These are phyloP conservation scores for Metellina segmentata DNA, from an alignment of 2,888 invertebrate genomes.

Conservation along the genomic window DNA sequence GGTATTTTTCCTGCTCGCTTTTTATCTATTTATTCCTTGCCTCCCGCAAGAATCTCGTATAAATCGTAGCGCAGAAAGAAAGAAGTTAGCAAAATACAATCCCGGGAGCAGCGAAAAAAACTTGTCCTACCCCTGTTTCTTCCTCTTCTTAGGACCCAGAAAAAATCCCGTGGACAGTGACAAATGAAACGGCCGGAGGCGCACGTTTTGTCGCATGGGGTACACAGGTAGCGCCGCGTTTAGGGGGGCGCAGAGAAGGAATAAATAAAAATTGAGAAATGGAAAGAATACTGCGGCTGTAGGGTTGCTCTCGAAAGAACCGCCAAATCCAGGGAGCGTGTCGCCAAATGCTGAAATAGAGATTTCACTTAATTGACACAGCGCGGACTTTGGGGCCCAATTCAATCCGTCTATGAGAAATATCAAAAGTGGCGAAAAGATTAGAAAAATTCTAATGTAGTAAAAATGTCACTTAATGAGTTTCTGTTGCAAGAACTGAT, in stretches of 20 bases:
- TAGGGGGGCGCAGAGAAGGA: slow-evolving; percentile 43
- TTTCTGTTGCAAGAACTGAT: no score
- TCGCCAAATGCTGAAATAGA: slow-evolving; percentile 8
- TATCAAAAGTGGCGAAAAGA: no score
- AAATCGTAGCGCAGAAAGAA: slow-evolving; percentile 51
- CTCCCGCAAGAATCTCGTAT: slow-evolving; percentile 28
- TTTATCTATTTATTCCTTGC: slow-evolving; percentile 5
- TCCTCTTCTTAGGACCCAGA: background rate
- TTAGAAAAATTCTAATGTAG: no score
- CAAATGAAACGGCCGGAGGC: slow-evolving; percentile 60
- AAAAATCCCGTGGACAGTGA: slow-evolving; percentile 49
- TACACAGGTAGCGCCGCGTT: slow-evolving; percentile 49
- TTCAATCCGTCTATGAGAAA: no score
- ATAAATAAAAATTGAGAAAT: slow-evolving; percentile 60
- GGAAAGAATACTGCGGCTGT: slow-evolving; percentile 48
- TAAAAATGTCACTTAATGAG: no score
- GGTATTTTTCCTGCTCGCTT: slow-evolving; percentile 35
- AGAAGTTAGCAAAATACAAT: slow-evolving; percentile 49
- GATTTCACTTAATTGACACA: no score
- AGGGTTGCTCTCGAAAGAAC: slow-evolving; percentile 13
- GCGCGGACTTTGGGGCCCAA: no score
- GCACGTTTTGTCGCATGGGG: slow-evolving; percentile 50
- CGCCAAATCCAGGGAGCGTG: background rate
- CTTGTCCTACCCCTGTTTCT: slow-evolving; percentile 11
- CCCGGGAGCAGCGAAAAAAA: background rate